Evolutionary conservation across 2,113 vertebrate genomes (phyloP), one percentile per base, ranked within the genome.

Genomic region (Toxotes chatareus): DNA sequence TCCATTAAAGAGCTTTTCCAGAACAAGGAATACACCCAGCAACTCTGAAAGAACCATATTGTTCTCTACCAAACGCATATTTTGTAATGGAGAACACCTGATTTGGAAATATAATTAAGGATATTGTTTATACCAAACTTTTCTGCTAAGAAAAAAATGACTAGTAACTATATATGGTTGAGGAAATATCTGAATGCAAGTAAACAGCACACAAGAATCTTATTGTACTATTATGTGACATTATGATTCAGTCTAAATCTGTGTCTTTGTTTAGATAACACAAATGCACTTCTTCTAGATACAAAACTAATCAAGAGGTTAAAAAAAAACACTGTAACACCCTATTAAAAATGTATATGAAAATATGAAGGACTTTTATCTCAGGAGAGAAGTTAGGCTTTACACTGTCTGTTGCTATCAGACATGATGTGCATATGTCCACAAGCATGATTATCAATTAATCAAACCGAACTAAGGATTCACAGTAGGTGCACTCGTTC

Each of bases 11-110:
- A 69, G 68, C 55, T 74, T 80, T 82, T 42, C 31, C 40, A 55
- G 38, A 59, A 63, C 49, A n/a, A 67, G 44, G 85, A 79, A 73
- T 63, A 62, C 67, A 64, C 27, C 12, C n/a, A n/a, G 55, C 32
- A 32, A 31, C 57, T 47, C 51, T 76, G 72, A 76, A 79, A 84
- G 51, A 79, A 84, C 60, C 51, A 17, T 12, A 21, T 1, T 76
- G 57, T 80, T 76, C 53, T 60, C 16, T 12, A 47, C 16, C 49
- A 64, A 81, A 47, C 60, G 19, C 6, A 57, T 21, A 7, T 67
- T 78, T 16, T 44, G 23, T 19, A 49, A 65, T 38, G 0, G 27
- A 73, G 32, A 49, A 36, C 0, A 36, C 32, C 55, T 32, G 32
- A 72, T 66, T 67, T 40, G 56, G 23, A 74, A 78, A 59, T 38